phyloP scores from a whole-genome alignment of 2,113 vertebrate species.

The Fulmarus glacialis region DNA sequence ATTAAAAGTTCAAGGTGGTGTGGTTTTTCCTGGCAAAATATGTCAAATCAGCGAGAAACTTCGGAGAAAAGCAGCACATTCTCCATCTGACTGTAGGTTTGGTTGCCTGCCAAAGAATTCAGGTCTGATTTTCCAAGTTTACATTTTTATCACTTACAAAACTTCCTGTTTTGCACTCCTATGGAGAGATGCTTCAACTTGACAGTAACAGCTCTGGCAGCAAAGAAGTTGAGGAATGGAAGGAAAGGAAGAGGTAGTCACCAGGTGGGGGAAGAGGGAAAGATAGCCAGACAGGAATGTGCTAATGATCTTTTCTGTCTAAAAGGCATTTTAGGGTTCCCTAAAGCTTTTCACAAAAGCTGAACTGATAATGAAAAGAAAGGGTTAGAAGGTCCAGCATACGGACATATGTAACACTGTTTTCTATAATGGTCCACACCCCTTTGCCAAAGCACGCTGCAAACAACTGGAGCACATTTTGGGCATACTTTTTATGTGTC shows the following conservation, averaged over 20 bases:
- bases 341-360: background rate
- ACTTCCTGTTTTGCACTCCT: background rate
- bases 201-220: background rate
- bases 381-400: background rate
- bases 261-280: background rate
- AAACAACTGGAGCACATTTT: background rate
- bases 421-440: background rate
- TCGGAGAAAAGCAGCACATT: background rate
- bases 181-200: background rate
- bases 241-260: background rate
- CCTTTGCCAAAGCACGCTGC: background rate
- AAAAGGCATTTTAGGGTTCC: background rate
- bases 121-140: background rate
- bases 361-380: background rate
- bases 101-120: background rate
- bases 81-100: background rate
- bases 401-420: rapidly evolving
- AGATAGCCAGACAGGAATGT: background rate
- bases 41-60: background rate
- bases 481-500: background rate
- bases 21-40: background rate
- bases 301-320: background rate
- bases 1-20: background rate
- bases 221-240: background rate
- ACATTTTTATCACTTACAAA: background rate